These are phyloP conservation scores for Eucidaris tribuloides DNA, from an alignment of 35 echinoderm and acorn worm genomes.

Conservation along the genomic window DNA sequence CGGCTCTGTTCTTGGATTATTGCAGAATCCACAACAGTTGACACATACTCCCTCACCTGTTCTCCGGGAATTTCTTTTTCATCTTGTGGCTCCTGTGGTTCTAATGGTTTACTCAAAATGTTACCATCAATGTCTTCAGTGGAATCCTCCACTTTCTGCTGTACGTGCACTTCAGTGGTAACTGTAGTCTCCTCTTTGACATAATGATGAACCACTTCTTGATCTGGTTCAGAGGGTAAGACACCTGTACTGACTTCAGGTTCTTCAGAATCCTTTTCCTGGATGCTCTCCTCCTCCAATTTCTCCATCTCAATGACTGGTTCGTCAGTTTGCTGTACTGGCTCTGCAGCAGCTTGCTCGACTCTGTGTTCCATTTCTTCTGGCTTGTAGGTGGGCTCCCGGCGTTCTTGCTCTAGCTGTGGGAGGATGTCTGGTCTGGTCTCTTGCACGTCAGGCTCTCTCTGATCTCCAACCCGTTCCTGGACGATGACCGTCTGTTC, in stretches of 20 bases:
- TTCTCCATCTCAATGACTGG: conserved; percentile 35
- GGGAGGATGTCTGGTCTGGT: background rate
- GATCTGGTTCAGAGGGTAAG: background rate
- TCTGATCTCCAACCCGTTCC: background rate
- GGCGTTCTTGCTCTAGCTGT: too few relatives aligned
- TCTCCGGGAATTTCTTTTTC: conserved; percentile 27
- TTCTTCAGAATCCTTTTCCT: conserved; percentile 16
- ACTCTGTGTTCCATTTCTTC: too few relatives aligned
- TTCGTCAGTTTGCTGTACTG: conserved; percentile 23
- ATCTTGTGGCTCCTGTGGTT: background rate
- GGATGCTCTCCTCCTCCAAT: conserved; percentile 1
- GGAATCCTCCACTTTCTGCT: background rate
- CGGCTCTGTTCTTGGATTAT: background rate
- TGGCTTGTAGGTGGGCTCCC: background rate
- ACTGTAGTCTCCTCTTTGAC: background rate
- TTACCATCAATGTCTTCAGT: background rate
- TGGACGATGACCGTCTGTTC: conserved; percentile 9
- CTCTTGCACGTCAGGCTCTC: background rate
- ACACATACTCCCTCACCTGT: conserved; percentile 25
- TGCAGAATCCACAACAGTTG: conserved; percentile 21
- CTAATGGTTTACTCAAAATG: background rate
- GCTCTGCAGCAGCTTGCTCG: conserved; percentile 31
- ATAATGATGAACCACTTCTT: background rate
- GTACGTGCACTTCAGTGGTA: background rate
- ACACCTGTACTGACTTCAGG: background rate